Evolutionary conservation across 2,888 invertebrate genomes (phyloP).

Genomic region (Tetropium fuscum): DNA sequence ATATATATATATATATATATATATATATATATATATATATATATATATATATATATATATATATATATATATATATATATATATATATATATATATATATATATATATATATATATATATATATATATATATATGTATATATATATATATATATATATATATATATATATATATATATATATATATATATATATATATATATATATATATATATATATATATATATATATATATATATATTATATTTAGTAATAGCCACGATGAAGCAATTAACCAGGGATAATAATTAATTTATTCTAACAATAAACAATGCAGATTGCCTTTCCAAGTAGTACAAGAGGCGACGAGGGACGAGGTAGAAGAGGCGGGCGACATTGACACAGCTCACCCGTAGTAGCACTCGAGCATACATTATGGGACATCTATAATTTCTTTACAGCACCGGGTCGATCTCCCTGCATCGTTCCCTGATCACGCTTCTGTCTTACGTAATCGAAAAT

Average conservation of each 20-base stretch:
- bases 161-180: too few species aligned
- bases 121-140: too few species aligned
- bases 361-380: slow-evolving; percentile 9
- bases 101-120: too few species aligned
- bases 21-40: too few species aligned
- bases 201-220: too few species aligned
- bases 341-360: background rate
- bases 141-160: too few species aligned
- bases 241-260: too few species aligned
- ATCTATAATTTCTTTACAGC: slow-evolving; percentile 13
- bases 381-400: background rate
- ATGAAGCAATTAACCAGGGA: slow-evolving; percentile 15
- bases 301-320: slow-evolving; percentile 21
- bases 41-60: too few species aligned
- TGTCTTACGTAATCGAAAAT: slow-evolving; percentile 54
- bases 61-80: too few species aligned
- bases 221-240: background rate
- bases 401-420: slow-evolving; percentile 12
- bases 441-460: slow-evolving; percentile 12
- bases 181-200: too few species aligned
- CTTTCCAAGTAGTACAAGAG: slow-evolving; percentile 7
- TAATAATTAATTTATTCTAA: slow-evolving; percentile 5
- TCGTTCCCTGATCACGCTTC: slow-evolving; percentile 51
- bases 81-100: too few species aligned
- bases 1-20: too few species aligned